Evolutionary conservation across 2,797 vertebrate species (phyloP), one percentile per base, ranked within the genome.

Genomic region (Choloepus didactylus): DNA sequence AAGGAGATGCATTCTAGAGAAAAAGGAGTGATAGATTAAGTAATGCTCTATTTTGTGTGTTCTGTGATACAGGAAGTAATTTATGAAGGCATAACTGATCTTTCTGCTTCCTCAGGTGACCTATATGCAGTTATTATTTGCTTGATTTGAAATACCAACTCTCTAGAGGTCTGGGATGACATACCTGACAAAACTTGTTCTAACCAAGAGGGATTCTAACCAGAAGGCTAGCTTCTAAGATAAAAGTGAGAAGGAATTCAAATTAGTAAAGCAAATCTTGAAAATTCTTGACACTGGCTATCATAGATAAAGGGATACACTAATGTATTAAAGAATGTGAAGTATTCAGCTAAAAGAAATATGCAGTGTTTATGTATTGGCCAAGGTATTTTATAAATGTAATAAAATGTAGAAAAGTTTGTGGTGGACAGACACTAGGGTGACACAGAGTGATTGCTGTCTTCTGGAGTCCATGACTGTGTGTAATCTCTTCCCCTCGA

Each of bases 311-410:
- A 5, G 16, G 1, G 38, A 70, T 41, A 81, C 9, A 18, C 16
- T 89, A 75, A 89, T 73, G 73, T 90, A 49, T 38, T 49, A 96
- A 73, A 41, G n/a, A 60, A 46, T 41, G 10, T 46, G 87, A 67
- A 59, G 70, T 59, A 73, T 35, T 35, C 35, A 72, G 31, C 41
- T 12, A 59, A 80, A 91, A 8, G 23, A 29, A 27, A 10, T 38
- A 1, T 62, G 9, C 54, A 49, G 8, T n/a, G 51, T 93, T 81
- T 77, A 66, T 84, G 1, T 2, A 23, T 25, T 85, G 3, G 10
- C 27, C 8, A n/a, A 75, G 8, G 73, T 44, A 96, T 60, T 72
- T 86, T 44, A 66, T 41, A 93, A 70, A 56, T 51, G 67, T 21
- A 84, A 60, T 76, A 89, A 82, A 67, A 49, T 27, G 16, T 16